Evolutionary conservation across 2,888 invertebrate species (phyloP), one percentile per base, ranked within the genome.

Genomic region (Crioceris asparagi): DNA sequence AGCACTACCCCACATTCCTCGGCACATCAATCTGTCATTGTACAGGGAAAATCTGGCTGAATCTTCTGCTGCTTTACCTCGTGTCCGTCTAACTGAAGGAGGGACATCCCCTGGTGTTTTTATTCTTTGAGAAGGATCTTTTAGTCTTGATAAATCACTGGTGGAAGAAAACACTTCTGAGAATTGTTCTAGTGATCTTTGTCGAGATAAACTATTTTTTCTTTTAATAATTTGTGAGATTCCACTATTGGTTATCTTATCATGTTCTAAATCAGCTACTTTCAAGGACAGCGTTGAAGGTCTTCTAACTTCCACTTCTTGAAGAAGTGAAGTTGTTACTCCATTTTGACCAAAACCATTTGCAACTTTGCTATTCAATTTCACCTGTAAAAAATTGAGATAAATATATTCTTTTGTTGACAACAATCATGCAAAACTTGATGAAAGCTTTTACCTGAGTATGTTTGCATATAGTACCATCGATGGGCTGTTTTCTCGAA

Each of bases 1-100:
- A 2, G 64, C 65, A 41, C 65, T 65, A 8, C 64, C 62, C 64
- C 65, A 64, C 45, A 60, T 57, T 2, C 56, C 58, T 5, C 46
- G 41, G 47, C 75, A 75, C 88, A 91, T 90, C 74, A 90, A 86
- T 29, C 90, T 71, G 58, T 91, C 91, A 53, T 90, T 88, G 54
- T 88, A 90, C 14, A 91, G 66, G 30, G 90, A 90, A 51, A 91
- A 74, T 45, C 91, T 64, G 3, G 69, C 67, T 3, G 43, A 36
- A 15, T 57, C 58, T 4, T 66, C 73, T 46, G 80, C 79, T 1
- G 79, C 79, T 43, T 77, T 69, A 2, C 79, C 70, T 21, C 79
- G 64, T 2, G 82, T 77, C 49, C 78, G 73, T 10, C 85, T 61
- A 1, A 85, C 80, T 0, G 84, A 83, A 0, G 83, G 79, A 0